Evolutionary conservation across 2,888 invertebrate genomes (phyloP).

Genomic region (Sepiola atlantica): DNA sequence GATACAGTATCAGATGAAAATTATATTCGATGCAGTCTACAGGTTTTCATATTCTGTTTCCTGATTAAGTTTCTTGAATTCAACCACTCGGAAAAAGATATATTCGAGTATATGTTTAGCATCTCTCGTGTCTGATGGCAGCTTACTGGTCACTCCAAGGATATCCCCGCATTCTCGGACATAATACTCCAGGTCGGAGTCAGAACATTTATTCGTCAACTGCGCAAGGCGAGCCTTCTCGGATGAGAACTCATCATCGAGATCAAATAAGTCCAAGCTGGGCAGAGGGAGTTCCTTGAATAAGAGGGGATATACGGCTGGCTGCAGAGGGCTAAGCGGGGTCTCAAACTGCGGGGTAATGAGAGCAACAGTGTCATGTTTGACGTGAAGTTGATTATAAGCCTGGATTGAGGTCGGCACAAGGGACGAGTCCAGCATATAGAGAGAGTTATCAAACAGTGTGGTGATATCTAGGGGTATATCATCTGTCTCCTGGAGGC

Average conservation of each 20-base stretch:
- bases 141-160: conserved; percentile 78
- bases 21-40: too few relatives aligned
- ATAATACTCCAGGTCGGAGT: conserved; percentile 91
- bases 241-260: conserved; percentile 97
- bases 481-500: conserved; percentile 82
- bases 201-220: conserved; percentile 78
- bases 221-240: conserved; percentile 92
- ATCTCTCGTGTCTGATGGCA: conserved; percentile 74
- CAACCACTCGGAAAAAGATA: conserved; percentile 85
- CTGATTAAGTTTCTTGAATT: conserved; percentile 84
- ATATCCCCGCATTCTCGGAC: conserved; percentile 91
- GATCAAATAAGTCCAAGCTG: conserved; percentile 92
- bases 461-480: conserved; percentile 86
- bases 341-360: conserved; percentile 98
- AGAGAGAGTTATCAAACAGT: conserved; percentile 77
- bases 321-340: conserved; percentile 92
- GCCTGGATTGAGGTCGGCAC: conserved; percentile 87
- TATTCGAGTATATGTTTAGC: conserved; percentile 83
- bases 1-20: too few relatives aligned
- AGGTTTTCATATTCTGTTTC: conserved; percentile 54
- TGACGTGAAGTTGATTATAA: conserved; percentile 88
- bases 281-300: conserved; percentile 95
- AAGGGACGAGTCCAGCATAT: conserved; percentile 78
- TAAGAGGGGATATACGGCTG: conserved; percentile 96
- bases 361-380: conserved; percentile 92